These are phyloP conservation scores for Phrynocephalus versicolor DNA, from an alignment of 2,113 vertebrate species.

Conservation along the genomic window DNA sequence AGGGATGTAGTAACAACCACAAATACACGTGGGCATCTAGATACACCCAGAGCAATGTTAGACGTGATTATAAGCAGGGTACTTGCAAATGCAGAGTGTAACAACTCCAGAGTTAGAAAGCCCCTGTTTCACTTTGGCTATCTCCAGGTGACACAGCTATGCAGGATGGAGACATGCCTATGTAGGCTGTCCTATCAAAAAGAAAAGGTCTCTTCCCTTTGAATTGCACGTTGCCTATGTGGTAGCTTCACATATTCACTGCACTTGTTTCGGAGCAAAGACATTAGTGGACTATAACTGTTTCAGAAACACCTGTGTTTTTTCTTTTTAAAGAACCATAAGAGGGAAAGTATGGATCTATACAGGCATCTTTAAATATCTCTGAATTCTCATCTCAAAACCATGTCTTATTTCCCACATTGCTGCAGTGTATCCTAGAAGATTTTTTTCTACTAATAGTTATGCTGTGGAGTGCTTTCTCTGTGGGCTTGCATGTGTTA, in stretches of 20 bases:
- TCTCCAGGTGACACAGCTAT: too few species aligned
- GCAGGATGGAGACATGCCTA: too few species aligned
- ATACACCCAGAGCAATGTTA: background rate
- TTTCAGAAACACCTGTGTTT: background rate
- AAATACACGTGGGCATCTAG: background rate
- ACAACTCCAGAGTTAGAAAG: too few species aligned
- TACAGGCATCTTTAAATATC: background rate
- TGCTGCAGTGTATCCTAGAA: background rate
- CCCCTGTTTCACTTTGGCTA: too few species aligned
- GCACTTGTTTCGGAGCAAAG: too few species aligned
- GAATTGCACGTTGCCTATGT: too few species aligned
- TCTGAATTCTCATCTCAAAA: background rate
- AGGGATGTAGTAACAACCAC: background rate
- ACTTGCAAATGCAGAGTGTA: too few species aligned
- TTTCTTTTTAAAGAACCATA: background rate
- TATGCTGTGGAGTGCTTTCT: background rate
- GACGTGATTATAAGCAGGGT: background rate
- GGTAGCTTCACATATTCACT: too few species aligned
- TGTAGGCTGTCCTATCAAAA: too few species aligned
- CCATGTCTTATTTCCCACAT: background rate
- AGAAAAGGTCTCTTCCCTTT: too few species aligned
- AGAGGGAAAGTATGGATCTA: background rate
- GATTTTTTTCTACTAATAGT: background rate
- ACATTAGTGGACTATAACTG: too few species aligned
- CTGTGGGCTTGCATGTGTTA: background rate